Conservation (phyloP, 2,888 invertebrate genomes). For the Amblyjoppa fuscipennis region DNA sequence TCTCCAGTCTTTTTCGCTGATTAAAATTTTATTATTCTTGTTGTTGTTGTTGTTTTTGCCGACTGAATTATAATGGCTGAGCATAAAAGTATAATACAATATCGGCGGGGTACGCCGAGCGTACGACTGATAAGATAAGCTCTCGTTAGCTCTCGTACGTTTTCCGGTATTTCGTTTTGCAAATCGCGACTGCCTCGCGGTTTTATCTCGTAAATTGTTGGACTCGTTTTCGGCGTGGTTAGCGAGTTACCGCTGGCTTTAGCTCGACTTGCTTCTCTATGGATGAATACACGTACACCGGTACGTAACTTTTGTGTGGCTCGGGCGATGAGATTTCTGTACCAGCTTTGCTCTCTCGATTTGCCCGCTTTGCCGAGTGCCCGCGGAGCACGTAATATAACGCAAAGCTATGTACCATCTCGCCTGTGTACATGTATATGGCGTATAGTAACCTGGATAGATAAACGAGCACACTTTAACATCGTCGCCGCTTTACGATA, state of each 20-base stretch:
- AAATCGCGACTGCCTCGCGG: conserved; percentile 24
- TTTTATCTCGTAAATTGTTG: conserved; percentile 45
- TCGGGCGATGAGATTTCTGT: conserved; percentile 23
- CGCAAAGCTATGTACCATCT: conserved; percentile 32
- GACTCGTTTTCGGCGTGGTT: conserved; percentile 27
- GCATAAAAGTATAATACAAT: conserved; percentile 4
- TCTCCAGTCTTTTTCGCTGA: not conserved
- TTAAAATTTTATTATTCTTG: not conserved
- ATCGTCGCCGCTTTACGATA: conserved; percentile 31
- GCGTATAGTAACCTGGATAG: conserved; percentile 46
- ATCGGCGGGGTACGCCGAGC: not conserved
- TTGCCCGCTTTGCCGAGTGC: conserved; percentile 38
- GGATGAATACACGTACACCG: conserved; percentile 6
- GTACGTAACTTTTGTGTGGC: conserved; percentile 2
- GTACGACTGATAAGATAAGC: conserved; percentile 57
- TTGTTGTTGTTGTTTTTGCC: not conserved
- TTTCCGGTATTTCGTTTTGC: conserved; percentile 45
- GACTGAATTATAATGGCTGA: not conserved
- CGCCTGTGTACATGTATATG: conserved; percentile 5
- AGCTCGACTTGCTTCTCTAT: not conserved
- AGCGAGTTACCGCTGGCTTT: conserved; percentile 30
- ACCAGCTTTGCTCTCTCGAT: conserved; percentile 8
- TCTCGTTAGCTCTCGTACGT: conserved; percentile 24
- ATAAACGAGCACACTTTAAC: conserved; percentile 45
- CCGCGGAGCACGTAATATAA: conserved; percentile 44